Evolutionary conservation across 2,888 invertebrate species (phyloP), one percentile per base, ranked within the genome.

Genomic region (Athrips mouffetella): DNA sequence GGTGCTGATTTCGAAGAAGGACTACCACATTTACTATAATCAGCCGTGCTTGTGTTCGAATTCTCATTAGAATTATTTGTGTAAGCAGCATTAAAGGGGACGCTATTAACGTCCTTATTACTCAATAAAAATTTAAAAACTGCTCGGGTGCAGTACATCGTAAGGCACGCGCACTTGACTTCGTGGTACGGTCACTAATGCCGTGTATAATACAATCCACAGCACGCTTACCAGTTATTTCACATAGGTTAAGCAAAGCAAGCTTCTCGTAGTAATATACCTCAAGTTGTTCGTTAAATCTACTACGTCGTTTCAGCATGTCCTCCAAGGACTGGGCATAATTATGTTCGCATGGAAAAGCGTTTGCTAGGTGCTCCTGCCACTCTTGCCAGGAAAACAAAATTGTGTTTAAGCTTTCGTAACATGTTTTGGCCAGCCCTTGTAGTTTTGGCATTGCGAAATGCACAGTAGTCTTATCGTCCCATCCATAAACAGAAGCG

Each of bases 291-390:
- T 42, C 42, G 13, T 16, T 29, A 10, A 29, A 10, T n/a, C 42
- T 7, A 27, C 29, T 29, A 15, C 15, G 27, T 1, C 41, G n/a
- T 11, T 23, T 48, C 15, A 45, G 21, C 21, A 40, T 53, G 15
- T 54, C 52, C 27, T 55, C 49, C 23, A 52, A 30, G 7, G 25
- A 10, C 18, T 53, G n/a, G n/a, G n/a, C n/a, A n/a, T n/a, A n/a
- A n/a, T n/a, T n/a, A n/a, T n/a, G n/a, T n/a, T n/a, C n/a, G 49
- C 18, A 51, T 47, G 52, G 55, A 40, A 56, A 57, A 6, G 54
- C 52, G 10, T 29, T 45, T 1, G 33, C 15, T 13, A 53, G 13
- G 46, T 57, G 54, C 3, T 40, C 29, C 27, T 55, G 53, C 53
- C 53, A 53, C 7, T 58, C 49, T 0, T 29, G 5, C 49, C 55